These are phyloP conservation scores for mouse (Mus musculus) DNA, from an alignment of 2,113 vertebrate genomes.

Conservation along the genomic window DNA sequence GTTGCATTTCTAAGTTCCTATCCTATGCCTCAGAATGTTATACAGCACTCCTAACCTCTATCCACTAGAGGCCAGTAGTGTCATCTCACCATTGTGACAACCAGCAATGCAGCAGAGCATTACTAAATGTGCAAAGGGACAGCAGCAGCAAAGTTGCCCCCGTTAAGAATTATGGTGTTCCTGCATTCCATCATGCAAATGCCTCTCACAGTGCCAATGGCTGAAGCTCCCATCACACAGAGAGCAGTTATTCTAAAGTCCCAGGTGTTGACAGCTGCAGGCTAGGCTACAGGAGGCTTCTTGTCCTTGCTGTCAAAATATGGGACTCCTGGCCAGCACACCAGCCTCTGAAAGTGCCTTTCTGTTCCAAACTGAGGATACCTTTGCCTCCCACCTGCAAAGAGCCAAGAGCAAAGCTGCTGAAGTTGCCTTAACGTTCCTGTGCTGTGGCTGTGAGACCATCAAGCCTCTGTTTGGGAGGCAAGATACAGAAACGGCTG, in stretches of 20 bases:
- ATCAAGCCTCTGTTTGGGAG: neutral
- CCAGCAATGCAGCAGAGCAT: neutral
- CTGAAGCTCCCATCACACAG: neutral
- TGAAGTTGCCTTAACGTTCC: neutral
- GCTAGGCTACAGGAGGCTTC: neutral
- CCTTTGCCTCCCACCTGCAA: neutral
- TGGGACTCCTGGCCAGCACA: neutral
- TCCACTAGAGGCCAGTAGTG: neutral
- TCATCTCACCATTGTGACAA: neutral
- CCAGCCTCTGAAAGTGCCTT: neutral
- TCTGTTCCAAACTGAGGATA: neutral
- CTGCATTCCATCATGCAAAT: neutral
- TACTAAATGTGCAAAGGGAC: neutral
- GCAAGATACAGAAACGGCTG: neutral
- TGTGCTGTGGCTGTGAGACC: neutral
- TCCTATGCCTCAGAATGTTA: neutral
- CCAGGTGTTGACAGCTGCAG: accelerated
- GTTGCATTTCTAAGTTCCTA: neutral
- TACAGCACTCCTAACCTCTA: neutral
- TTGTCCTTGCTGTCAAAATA: accelerated
- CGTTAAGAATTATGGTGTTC: neutral
- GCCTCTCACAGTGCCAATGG: accelerated
- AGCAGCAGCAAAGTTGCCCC: neutral
- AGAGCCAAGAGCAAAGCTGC: neutral
- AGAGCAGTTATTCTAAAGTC: too few species aligned